Percentiles rank a stretch among this genome's conserved stretches.
phyloP scores from a whole-genome alignment of 2,797 vertebrate species.

The Acanthurus tractus region DNA sequence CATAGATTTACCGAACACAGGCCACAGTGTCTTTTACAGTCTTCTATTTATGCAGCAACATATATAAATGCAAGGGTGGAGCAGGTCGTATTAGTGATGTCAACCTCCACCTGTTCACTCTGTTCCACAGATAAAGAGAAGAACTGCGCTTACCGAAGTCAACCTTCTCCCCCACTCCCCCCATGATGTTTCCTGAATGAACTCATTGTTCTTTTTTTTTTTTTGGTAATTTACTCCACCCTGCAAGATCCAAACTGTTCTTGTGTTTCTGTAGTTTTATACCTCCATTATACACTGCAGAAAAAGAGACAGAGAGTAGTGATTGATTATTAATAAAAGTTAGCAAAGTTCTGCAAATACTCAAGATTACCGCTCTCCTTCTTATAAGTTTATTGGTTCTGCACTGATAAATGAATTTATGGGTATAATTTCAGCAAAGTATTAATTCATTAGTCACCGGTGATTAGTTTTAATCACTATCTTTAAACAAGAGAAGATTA shows the following conservation, averaged over 20 bases:
- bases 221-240: slow-evolving; percentile 12
- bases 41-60: slow-evolving; percentile 21
- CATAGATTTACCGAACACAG: slow-evolving; percentile 39
- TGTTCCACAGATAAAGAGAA: slow-evolving; percentile 23
- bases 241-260: neutral
- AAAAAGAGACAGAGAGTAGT: neutral
- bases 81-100: slow-evolving; percentile 17
- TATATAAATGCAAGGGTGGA: slow-evolving; percentile 25
- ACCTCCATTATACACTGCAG: neutral
- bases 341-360: neutral
- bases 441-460: slow-evolving; percentile 7
- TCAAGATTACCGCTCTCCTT: neutral
- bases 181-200: slow-evolving; percentile 27
- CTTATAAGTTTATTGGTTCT: neutral
- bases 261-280: neutral
- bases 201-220: slow-evolving; percentile 26
- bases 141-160: neutral
- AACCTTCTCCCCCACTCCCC: slow-evolving; percentile 11
- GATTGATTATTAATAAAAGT: slow-evolving; percentile 6
- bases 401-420: neutral
- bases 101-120: slow-evolving; percentile 30
- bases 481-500: slow-evolving; percentile 27
- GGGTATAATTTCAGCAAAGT: slow-evolving; percentile 25
- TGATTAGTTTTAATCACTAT: slow-evolving; percentile 8
- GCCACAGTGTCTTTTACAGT: slow-evolving; percentile 28